Conservation (phyloP, 2,888 invertebrate species). For the Agriopis leucophaearia region DNA sequence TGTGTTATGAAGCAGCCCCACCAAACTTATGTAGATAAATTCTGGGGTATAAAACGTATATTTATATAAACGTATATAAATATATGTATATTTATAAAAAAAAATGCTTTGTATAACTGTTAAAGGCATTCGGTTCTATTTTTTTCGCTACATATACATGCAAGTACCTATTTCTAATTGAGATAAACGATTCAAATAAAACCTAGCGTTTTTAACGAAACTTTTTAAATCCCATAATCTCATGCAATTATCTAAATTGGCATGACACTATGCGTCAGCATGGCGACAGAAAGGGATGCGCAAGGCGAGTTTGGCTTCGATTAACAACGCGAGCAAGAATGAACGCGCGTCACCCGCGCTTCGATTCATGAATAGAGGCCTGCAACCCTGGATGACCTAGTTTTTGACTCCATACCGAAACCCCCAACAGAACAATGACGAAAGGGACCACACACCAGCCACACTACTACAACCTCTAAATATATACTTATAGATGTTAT, state of each 20-base stretch:
- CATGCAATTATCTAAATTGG: constrained; percentile 29
- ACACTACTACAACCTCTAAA: constrained; percentile 48
- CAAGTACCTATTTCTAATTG: background rate
- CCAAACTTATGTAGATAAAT: no score
- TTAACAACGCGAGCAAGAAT: constrained; percentile 76
- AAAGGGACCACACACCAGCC: constrained; percentile 48
- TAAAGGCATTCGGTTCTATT: no score
- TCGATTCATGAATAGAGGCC: constrained; percentile 87
- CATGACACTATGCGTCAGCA: constrained; percentile 56
- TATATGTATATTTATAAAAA: no score
- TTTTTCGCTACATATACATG: no score
- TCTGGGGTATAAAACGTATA: no score
- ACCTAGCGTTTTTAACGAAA: background rate
- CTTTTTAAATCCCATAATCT: background rate
- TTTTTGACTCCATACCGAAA: constrained; percentile 81
- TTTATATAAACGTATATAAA: no score
- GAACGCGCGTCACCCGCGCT: constrained; percentile 76
- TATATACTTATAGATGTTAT: background rate
- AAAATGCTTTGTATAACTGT: no score
- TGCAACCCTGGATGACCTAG: constrained; percentile 89
- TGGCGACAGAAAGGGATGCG: constrained; percentile 25
- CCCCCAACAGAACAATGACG: constrained; percentile 50
- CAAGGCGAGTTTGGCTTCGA: constrained; percentile 56
- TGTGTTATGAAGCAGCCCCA: no score
- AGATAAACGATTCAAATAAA: no score